These are phyloP conservation scores for Rhinogobius similis DNA, from an alignment of 2,113 vertebrate genomes.

Conservation along the genomic window DNA sequence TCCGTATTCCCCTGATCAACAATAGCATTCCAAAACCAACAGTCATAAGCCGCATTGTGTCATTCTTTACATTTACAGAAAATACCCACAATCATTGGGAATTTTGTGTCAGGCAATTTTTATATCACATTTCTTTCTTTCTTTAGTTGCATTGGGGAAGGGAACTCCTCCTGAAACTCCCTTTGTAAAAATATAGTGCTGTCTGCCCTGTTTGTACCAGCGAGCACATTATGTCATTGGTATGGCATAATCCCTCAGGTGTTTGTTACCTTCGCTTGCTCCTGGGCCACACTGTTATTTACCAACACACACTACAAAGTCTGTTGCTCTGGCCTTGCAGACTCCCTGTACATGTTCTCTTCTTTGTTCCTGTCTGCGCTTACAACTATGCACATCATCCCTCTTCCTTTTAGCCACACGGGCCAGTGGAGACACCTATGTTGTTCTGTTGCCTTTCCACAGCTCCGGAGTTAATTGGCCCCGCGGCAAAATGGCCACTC, in stretches of 20 bases:
- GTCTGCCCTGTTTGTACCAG: conserved; percentile 19
- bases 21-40: neutral
- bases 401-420: neutral
- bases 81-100: conserved; percentile 3
- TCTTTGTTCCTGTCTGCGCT: conserved; percentile 13
- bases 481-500: conserved; percentile 53
- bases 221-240: conserved; percentile 13
- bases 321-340: neutral
- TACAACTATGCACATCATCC: neutral
- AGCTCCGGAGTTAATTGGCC: conserved; percentile 68
- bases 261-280: conserved; percentile 3
- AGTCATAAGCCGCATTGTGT: neutral
- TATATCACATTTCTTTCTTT: conserved; percentile 3
- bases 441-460: conserved; percentile 49
- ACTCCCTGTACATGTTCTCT: conserved; percentile 11
- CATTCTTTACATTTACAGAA: neutral
- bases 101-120: conserved; percentile 16
- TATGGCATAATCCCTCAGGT: conserved; percentile 7
- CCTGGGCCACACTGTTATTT: conserved; percentile 25
- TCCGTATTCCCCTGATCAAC: neutral
- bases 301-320: conserved; percentile 27
- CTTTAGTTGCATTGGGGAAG: neutral
- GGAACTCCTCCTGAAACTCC: neutral
- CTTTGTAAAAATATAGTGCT: neutral
- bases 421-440: conserved; percentile 40